A percentile compares a stretch with the other conserved stretches of the same genome.
Conservation (phyloP, 2,888 invertebrate genomes). For the Lasius fuliginosus region DNA sequence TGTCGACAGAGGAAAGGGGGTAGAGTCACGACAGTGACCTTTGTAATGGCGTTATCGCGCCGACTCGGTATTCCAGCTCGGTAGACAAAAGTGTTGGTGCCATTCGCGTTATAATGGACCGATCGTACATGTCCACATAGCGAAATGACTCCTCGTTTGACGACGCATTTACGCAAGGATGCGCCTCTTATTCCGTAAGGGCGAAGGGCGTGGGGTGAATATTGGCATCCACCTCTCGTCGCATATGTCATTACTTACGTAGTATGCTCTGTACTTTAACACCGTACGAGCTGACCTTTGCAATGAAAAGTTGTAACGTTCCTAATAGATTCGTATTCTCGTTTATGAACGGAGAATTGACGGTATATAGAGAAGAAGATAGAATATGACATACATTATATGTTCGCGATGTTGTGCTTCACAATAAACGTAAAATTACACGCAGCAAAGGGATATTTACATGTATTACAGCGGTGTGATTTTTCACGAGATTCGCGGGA, state of each 20-base stretch:
- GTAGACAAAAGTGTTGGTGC: slow-evolving; percentile 51
- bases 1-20: background rate
- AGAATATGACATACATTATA: background rate
- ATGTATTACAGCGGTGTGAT: background rate
- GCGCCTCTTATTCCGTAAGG: background rate
- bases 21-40: slow-evolving; percentile 62
- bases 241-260: background rate
- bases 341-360: background rate
- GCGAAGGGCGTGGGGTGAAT: slow-evolving; percentile 2
- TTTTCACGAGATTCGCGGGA: slow-evolving; percentile 3
- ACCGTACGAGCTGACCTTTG: slow-evolving; percentile 6
- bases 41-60: slow-evolving; percentile 54
- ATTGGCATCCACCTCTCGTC: background rate
- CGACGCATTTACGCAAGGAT: background rate
- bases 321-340: background rate
- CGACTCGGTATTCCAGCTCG: slow-evolving; percentile 42
- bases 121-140: slow-evolving; percentile 1
- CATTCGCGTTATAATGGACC: slow-evolving; percentile 17
- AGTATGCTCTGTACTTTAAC: slow-evolving; percentile 6
- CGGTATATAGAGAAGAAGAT: background rate
- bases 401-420: background rate
- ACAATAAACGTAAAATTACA: background rate
- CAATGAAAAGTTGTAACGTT: background rate
- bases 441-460: background rate
- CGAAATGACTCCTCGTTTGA: background rate